phyloP scores from a whole-genome alignment of 2,797 vertebrate species.

The Rousettus madagascariensis region DNA sequence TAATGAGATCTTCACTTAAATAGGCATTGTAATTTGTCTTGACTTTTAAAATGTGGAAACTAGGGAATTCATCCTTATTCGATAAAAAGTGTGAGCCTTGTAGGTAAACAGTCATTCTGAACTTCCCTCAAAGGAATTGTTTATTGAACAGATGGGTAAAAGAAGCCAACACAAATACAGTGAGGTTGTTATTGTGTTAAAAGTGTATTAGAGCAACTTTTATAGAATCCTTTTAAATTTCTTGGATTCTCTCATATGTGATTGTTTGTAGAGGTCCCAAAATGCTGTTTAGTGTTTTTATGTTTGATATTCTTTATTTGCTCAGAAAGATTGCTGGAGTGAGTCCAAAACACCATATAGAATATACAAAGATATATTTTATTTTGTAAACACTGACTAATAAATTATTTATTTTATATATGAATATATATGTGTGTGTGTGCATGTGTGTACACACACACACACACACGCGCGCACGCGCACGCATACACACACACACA shows the following conservation, averaged over 20 bases:
- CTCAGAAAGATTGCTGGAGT: neutral
- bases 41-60: neutral
- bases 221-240: neutral
- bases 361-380: neutral
- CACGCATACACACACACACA: no score
- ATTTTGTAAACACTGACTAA: neutral
- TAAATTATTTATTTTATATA: neutral
- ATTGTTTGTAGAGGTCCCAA: neutral
- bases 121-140: neutral
- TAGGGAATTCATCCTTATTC: slow-evolving; percentile 31
- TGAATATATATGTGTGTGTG: neutral
- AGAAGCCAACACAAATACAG: neutral
- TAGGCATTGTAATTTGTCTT: neutral
- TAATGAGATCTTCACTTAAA: neutral
- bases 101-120: slow-evolving; percentile 45
- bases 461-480: no score
- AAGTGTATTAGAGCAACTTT: neutral
- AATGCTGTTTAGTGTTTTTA: neutral
- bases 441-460: no score
- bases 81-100: slow-evolving; percentile 35
- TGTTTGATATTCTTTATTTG: neutral
- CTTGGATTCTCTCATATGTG: neutral
- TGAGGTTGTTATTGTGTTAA: neutral
- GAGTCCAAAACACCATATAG: neutral
- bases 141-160: neutral